phyloP scores from a whole-genome alignment of 2,888 invertebrate species.

The Vannuccia rotundouncinata region DNA sequence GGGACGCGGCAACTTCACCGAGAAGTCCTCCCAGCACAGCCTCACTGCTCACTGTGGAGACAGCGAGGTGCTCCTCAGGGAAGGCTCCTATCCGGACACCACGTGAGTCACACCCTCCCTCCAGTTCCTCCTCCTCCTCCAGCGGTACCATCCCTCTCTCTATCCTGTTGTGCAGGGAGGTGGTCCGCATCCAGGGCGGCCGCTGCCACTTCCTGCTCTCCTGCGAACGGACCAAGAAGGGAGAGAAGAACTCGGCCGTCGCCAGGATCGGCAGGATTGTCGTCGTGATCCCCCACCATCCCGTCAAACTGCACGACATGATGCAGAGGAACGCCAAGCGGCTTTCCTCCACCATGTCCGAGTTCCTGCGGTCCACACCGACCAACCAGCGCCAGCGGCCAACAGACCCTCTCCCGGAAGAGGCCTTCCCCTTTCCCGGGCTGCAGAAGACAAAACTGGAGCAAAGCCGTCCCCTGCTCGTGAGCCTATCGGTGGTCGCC shows the following conservation, averaged over 20 bases:
- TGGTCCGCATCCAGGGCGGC: slow-evolving; percentile 31
- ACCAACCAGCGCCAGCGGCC: slow-evolving; percentile 11
- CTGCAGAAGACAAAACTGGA: background rate
- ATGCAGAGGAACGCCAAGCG: slow-evolving; percentile 83
- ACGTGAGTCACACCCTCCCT: background rate
- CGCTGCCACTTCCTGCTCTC: slow-evolving; percentile 33
- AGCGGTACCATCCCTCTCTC: too few species aligned
- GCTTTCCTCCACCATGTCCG: slow-evolving; percentile 81
- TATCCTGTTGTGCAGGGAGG: slow-evolving; percentile 6
- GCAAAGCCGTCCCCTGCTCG: background rate
- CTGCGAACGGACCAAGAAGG: slow-evolving; percentile 25
- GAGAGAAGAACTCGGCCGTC: slow-evolving; percentile 68
- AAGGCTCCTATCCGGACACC: slow-evolving; percentile 24
- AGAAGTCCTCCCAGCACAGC: slow-evolving; percentile 36
- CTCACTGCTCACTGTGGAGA: slow-evolving; percentile 36
- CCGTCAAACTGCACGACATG: slow-evolving; percentile 93
- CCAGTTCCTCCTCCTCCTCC: too few species aligned
- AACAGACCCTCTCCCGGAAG: background rate
- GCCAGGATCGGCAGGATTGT: slow-evolving; percentile 79
- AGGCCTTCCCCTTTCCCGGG: background rate
- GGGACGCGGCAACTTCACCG: slow-evolving; percentile 22
- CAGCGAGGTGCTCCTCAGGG: slow-evolving; percentile 27
- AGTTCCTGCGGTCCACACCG: slow-evolving; percentile 47
- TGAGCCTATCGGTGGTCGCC: slow-evolving; percentile 56
- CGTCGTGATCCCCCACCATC: slow-evolving; percentile 94